Conservation (phyloP, 2,113 vertebrate genomes). For the Chlorodrepanis virens region DNA sequence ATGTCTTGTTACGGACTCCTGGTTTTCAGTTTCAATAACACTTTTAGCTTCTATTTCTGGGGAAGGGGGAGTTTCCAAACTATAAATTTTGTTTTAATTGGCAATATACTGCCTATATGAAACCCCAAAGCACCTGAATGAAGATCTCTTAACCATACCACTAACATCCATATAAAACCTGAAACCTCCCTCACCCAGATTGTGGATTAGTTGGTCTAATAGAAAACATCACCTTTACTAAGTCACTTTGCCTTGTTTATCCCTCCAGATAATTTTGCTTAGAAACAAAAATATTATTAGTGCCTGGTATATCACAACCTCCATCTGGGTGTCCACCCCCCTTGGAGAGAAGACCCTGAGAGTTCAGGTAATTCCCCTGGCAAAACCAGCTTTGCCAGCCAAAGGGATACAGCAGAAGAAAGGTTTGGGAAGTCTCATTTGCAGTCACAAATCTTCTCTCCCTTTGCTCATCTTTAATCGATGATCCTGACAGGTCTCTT, state of each 20-base stretch:
- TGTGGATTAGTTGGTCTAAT: background rate
- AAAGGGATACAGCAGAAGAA: background rate
- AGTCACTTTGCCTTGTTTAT: background rate
- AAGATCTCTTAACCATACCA: background rate
- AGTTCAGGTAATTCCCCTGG: background rate
- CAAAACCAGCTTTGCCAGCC: background rate
- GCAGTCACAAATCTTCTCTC: background rate
- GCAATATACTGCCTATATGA: background rate
- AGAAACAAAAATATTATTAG: background rate
- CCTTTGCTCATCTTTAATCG: background rate
- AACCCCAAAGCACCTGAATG: accelerated
- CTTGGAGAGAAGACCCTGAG: background rate
- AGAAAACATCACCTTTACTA: background rate
- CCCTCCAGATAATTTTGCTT: background rate
- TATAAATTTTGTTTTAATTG: background rate
- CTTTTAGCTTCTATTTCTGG: background rate
- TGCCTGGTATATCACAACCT: background rate
- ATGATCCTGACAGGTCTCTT: background rate
- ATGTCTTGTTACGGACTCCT: background rate
- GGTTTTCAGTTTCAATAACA: background rate
- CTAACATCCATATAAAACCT: background rate
- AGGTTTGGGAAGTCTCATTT: background rate
- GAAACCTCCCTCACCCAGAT: background rate
- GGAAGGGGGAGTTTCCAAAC: background rate
- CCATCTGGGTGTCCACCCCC: accelerated